These are phyloP conservation scores for Lepidochrysops patricia DNA, from an alignment of 2,888 invertebrate genomes.

Conservation along the genomic window DNA sequence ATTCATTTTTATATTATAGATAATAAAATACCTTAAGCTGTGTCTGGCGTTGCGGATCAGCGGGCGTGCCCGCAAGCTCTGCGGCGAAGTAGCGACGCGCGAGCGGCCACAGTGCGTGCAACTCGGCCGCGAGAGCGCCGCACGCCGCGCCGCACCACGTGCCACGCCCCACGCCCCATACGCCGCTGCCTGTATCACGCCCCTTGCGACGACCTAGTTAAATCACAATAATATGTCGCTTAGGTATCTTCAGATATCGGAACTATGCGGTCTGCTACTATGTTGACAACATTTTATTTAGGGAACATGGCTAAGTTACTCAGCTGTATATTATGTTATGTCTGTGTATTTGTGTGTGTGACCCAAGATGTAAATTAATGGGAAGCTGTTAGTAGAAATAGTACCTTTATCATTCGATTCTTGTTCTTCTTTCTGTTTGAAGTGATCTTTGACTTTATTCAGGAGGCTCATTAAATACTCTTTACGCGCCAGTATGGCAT, in stretches of 20 bases:
- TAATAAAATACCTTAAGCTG: conserved; percentile 87
- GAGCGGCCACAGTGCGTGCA: conserved; percentile 96
- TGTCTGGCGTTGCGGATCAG: conserved; percentile 80
- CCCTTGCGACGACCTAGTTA: conserved; percentile 37
- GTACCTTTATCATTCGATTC: conserved; percentile 58
- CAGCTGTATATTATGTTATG: no score
- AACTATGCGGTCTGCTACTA: no score
- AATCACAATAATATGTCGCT: no score
- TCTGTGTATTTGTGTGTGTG: no score
- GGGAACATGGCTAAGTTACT: no score
- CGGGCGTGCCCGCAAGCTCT: conserved; percentile 81
- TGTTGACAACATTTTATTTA: no score
- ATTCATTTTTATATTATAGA: no score
- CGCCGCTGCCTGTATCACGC: conserved; percentile 35
- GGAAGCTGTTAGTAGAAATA: no score
- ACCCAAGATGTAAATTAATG: no score
- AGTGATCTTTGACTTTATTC: conserved; percentile 78
- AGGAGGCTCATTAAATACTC: conserved; percentile 83
- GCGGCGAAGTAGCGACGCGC: conserved; percentile 96
- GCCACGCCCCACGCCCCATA: conserved; percentile 42
- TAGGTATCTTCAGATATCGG: no score
- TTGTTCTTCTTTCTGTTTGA: conserved; percentile 67
- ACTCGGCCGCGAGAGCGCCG: conserved; percentile 57
- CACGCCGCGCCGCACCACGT: conserved; percentile 60
- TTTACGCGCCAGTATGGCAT: conserved; percentile 89